A percentile compares a stretch with the other conserved stretches of the same genome.
These are phyloP conservation scores for Thomomys bottae DNA, from an alignment of 2,113 vertebrate genomes.

Conservation along the genomic window DNA sequence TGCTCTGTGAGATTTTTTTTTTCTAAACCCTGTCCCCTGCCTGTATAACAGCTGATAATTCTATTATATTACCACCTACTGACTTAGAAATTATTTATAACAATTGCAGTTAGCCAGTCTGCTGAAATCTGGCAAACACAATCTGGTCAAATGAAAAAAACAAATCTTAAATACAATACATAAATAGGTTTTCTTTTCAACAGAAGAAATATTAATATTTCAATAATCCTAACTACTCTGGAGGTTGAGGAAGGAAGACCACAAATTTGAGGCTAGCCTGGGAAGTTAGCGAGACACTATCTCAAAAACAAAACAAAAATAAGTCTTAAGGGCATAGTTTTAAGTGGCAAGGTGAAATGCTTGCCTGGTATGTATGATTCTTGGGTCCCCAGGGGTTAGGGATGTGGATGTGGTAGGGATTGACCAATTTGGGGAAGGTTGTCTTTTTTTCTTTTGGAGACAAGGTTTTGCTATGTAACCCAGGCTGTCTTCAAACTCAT, in stretches of 20 bases:
- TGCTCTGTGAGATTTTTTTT: constrained; percentile 3
- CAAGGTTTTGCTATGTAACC: neutral
- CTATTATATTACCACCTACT: neutral
- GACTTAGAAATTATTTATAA: constrained; percentile 39
- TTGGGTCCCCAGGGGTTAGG: too few species aligned
- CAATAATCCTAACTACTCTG: too few species aligned
- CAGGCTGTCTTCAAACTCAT: neutral
- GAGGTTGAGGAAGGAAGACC: too few species aligned
- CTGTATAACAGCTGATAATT: neutral
- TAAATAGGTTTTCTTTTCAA: neutral
- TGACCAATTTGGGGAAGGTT: too few species aligned
- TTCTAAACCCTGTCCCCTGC: neutral
- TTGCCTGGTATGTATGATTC: too few species aligned
- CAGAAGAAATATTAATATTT: neutral
- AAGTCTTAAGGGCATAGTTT: too few species aligned
- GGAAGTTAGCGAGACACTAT: too few species aligned
- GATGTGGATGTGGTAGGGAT: too few species aligned
- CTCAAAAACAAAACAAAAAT: too few species aligned
- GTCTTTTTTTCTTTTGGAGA: neutral
- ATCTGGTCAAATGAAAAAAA: neutral
- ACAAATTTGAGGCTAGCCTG: too few species aligned
- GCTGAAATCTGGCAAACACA: constrained; percentile 23
- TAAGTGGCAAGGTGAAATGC: too few species aligned
- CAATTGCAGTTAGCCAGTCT: neutral
- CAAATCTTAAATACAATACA: constrained; percentile 16